These are phyloP conservation scores for Phanerotoma sp. DNA, from an alignment of 2,888 invertebrate genomes.

Conservation along the genomic window DNA sequence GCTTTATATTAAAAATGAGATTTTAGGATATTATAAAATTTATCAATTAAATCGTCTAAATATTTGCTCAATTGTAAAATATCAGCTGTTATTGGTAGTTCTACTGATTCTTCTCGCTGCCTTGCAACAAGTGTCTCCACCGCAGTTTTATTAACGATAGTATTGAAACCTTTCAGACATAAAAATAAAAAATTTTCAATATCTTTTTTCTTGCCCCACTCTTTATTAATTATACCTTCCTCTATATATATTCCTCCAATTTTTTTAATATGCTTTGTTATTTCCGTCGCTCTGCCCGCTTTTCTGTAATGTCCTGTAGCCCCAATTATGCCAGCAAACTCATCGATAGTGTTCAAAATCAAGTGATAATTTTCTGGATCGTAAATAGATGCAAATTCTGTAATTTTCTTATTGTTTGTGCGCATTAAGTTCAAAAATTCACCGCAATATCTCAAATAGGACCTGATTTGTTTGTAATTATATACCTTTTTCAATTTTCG, in stretches of 20 bases:
- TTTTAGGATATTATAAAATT: constrained; percentile 10
- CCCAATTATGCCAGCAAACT: constrained; percentile 23
- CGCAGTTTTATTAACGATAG: constrained; percentile 20
- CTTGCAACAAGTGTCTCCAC: constrained; percentile 19
- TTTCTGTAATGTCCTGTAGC: constrained; percentile 12
- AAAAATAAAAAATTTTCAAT: too few relatives aligned
- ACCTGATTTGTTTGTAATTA: constrained; percentile 19
- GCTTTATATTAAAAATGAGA: constrained; percentile 2
- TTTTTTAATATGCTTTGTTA: constrained; percentile 27
- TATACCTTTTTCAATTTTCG: constrained; percentile 20
- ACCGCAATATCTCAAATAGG: constrained; percentile 17
- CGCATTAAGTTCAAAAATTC: constrained; percentile 19
- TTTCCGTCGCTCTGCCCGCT: constrained; percentile 26
- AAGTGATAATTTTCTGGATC: constrained; percentile 24
- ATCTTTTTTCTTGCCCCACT: too few relatives aligned
- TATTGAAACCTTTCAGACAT: constrained; percentile 19
- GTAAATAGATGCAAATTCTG: constrained; percentile 23
- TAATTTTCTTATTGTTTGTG: constrained; percentile 4
- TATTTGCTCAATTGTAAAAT: constrained; percentile 19
- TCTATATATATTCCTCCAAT: constrained; percentile 22
- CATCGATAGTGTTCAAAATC: constrained; percentile 20
- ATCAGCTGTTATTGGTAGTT: constrained; percentile 23
- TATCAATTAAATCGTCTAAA: constrained; percentile 11
- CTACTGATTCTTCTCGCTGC: constrained; percentile 12
- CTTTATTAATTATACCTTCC: too few relatives aligned